Evolutionary conservation across 1,140 invertebrate genomes (phyloP).

Genomic region (Acromyrmex heyeri): DNA sequence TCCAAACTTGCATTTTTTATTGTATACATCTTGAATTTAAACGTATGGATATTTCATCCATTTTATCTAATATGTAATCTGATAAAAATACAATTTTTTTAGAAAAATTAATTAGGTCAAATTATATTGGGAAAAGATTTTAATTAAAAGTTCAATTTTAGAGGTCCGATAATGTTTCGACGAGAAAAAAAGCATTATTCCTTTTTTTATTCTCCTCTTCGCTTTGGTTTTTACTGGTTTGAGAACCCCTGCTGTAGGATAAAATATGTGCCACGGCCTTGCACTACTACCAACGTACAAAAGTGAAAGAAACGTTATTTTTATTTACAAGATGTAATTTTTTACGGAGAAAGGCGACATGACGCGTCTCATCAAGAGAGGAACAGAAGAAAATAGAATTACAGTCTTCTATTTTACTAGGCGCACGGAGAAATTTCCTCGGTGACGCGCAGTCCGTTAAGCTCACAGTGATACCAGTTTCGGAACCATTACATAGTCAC

Average conservation of each 20-base stretch:
- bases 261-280: constrained; percentile 78
- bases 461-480: constrained; percentile 72
- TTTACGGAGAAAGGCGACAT: constrained; percentile 64
- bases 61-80: background rate
- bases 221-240: constrained; percentile 29
- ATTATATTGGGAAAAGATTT: background rate
- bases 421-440: constrained; percentile 24
- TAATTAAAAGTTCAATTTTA: constrained; percentile 9
- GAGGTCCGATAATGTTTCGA: background rate
- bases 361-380: constrained; percentile 54
- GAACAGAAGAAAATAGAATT: constrained; percentile 56
- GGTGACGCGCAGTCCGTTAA: constrained; percentile 57
- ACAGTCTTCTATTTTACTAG: constrained; percentile 77
- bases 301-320: constrained; percentile 76
- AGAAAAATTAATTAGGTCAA: background rate
- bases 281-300: constrained; percentile 78
- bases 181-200: background rate
- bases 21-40: background rate
- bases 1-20: background rate
- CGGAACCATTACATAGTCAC: constrained; percentile 71
- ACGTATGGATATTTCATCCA: background rate
- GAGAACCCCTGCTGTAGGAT: constrained; percentile 58
- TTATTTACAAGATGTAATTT: constrained; percentile 78
- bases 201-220: background rate
- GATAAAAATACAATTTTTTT: background rate